A percentile compares a stretch with the other conserved stretches of the same genome.
These are phyloP conservation scores for Aphodius granarius DNA, from an alignment of 2,888 invertebrate genomes.

Conservation along the genomic window DNA sequence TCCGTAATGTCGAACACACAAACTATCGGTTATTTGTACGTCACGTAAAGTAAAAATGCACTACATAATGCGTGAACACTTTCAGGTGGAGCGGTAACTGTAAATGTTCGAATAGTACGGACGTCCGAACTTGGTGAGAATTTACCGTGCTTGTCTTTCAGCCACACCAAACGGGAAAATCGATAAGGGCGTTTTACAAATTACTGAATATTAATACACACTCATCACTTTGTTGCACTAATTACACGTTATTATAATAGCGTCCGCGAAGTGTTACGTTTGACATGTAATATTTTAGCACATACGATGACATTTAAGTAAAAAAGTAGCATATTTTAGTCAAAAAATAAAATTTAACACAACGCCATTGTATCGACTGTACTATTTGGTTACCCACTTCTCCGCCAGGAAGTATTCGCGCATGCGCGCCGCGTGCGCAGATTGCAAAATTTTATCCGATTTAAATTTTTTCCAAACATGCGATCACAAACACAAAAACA, in stretches of 20 bases:
- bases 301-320: constrained; percentile 23
- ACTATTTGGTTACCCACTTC: constrained; percentile 46
- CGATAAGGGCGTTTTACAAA: constrained; percentile 54
- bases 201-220: constrained; percentile 21
- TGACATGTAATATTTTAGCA: constrained; percentile 18
- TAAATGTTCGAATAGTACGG: constrained; percentile 18
- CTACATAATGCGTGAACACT: constrained; percentile 35
- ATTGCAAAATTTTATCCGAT: neutral
- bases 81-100: constrained; percentile 34
- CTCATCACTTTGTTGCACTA: constrained; percentile 27
- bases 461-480: neutral
- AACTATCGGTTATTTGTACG: neutral
- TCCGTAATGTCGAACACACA: constrained; percentile 8
- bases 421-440: constrained; percentile 35
- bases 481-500: constrained; percentile 1
- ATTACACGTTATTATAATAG: constrained; percentile 10
- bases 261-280: constrained; percentile 11
- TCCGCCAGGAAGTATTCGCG: constrained; percentile 45
- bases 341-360: constrained; percentile 45
- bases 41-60: neutral
- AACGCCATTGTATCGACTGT: constrained; percentile 56
- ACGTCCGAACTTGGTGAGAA: constrained; percentile 32
- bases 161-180: constrained; percentile 52
- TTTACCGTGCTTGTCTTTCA: constrained; percentile 45
- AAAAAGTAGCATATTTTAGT: constrained; percentile 27